phyloP scores from a whole-genome alignment of 1,140 invertebrate genomes.

The Ostrea denselamellosa region DNA sequence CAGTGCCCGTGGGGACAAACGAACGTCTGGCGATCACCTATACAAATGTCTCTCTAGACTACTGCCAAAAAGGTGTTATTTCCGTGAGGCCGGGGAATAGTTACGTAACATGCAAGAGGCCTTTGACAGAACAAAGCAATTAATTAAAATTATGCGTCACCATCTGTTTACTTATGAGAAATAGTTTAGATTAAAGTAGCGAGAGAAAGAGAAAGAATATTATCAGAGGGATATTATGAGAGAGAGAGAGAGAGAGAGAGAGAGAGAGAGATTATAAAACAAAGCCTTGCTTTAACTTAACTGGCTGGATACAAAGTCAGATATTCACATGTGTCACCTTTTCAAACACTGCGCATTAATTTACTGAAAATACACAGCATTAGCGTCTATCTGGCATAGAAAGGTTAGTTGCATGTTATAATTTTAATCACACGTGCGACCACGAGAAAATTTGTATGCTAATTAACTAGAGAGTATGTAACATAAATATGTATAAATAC shows the following conservation, averaged over 20 bases:
- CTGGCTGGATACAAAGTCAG: no score
- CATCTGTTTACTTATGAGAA: slow-evolving; percentile 14
- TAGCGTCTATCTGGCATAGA: not conserved
- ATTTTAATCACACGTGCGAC: slow-evolving; percentile 8
- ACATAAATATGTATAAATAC: not conserved
- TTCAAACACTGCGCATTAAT: not conserved
- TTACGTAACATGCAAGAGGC: not conserved
- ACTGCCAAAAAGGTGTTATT: not conserved
- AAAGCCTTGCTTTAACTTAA: not conserved
- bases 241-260: not conserved
- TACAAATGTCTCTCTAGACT: not conserved
- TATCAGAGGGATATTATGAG: no score
- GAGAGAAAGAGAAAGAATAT: not conserved
- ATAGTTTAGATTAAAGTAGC: not conserved
- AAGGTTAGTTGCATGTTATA: slow-evolving; percentile 1
- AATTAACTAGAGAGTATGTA: not conserved
- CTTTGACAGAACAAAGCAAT: not conserved
- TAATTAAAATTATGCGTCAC: slow-evolving; percentile 6
- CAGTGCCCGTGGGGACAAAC: slow-evolving; percentile 12
- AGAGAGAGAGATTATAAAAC: not conserved
- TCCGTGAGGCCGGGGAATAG: not conserved
- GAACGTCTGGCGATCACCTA: not conserved
- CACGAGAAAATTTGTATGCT: not conserved
- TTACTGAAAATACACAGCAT: not conserved
- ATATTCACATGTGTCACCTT: not conserved